Percentiles rank a stretch among this genome's conserved stretches.
phyloP scores from a whole-genome alignment of 1,140 invertebrate species.

The Globodera rostochiensis region DNA sequence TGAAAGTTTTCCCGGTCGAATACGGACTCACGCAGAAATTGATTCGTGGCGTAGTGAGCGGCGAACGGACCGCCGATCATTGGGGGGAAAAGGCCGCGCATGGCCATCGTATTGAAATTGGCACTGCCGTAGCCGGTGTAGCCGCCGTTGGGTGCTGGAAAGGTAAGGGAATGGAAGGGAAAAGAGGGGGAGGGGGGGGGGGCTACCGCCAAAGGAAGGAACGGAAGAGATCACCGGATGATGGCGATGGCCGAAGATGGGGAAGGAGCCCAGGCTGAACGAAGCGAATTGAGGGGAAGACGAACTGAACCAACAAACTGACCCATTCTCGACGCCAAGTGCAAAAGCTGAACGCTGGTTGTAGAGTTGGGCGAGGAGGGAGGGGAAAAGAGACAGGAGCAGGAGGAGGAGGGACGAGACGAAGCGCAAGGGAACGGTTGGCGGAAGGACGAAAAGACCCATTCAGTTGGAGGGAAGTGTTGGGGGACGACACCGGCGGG shows the following conservation, averaged over 20 bases:
- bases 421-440: not conserved
- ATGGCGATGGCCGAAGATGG: not conserved
- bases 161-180: not conserved
- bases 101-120: not conserved
- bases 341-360: not conserved
- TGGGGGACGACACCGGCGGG: not conserved
- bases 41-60: not conserved
- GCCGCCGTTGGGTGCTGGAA: not conserved
- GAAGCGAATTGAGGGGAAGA: not conserved
- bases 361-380: not conserved
- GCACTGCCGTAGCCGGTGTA: not conserved
- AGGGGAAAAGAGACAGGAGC: not conserved
- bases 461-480: not conserved
- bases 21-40: slow-evolving; percentile 22
- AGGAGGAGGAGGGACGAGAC: not conserved
- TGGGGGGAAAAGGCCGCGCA: not conserved
- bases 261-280: not conserved
- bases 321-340: slow-evolving; percentile 8
- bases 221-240: not conserved
- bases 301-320: not conserved
- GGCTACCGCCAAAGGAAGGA: not conserved
- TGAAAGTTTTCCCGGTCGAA: slow-evolving; percentile 28
- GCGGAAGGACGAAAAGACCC: not conserved
- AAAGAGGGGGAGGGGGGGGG: not conserved
- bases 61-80: not conserved